These are phyloP conservation scores for Uropsilus gracilis DNA, from an alignment of 2,113 vertebrate genomes.

Conservation along the genomic window DNA sequence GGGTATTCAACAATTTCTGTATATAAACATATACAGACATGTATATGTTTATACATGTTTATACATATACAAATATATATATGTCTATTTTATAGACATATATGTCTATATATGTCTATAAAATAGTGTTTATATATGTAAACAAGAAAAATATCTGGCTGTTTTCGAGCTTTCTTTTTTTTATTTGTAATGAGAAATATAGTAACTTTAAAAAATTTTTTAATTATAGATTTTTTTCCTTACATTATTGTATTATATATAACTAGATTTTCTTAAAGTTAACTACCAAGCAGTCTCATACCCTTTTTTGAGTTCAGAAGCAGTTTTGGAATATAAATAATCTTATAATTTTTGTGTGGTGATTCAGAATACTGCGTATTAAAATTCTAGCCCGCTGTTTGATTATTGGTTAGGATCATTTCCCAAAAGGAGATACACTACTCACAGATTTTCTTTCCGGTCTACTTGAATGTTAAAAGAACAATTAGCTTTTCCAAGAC, in stretches of 20 bases:
- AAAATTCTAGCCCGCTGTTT: background rate
- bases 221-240: too few species aligned
- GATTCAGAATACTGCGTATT: background rate
- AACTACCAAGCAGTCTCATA: background rate
- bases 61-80: too few species aligned
- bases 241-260: too few species aligned
- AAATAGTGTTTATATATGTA: too few species aligned
- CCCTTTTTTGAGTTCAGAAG: background rate
- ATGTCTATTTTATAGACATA: too few species aligned
- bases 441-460: background rate
- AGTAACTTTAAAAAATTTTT: too few species aligned
- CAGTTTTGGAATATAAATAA: background rate
- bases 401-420: background rate
- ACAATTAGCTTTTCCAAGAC: background rate
- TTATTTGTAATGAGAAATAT: constrained; percentile 8
- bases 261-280: background rate
- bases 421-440: background rate
- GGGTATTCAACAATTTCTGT: too few species aligned
- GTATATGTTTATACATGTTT: too few species aligned
- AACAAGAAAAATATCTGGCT: too few species aligned
- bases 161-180: background rate
- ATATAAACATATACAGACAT: too few species aligned
- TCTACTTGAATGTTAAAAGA: background rate
- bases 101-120: too few species aligned
- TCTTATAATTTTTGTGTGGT: background rate